Conservation (phyloP, 2,113 vertebrate genomes). For the Arvicanthis niloticus region DNA sequence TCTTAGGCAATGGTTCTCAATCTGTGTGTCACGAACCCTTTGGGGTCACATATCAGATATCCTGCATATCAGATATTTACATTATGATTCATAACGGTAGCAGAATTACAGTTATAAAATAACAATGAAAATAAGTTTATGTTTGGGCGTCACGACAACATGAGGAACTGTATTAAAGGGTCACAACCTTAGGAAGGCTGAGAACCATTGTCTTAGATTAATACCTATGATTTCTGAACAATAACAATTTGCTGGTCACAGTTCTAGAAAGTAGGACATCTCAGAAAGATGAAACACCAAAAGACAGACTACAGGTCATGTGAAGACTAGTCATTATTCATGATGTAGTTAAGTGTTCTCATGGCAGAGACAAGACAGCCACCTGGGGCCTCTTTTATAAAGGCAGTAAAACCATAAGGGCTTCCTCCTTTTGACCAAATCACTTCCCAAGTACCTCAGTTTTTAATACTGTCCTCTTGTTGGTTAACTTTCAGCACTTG, state of each 20-base stretch:
- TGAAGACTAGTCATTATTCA: neutral
- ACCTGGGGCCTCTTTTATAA: neutral
- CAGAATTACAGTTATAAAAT: neutral
- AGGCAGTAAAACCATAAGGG: neutral
- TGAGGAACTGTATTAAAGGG: neutral
- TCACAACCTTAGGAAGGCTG: neutral
- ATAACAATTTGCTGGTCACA: neutral
- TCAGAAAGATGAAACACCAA: neutral
- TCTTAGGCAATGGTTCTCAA: neutral
- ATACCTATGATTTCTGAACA: neutral
- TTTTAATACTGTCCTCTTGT: neutral
- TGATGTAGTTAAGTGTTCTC: neutral
- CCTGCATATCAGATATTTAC: neutral
- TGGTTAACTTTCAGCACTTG: neutral
- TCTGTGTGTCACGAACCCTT: neutral
- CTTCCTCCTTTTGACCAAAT: neutral
- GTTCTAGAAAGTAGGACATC: neutral
- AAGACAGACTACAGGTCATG: neutral
- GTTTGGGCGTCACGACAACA: neutral
- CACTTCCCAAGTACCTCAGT: neutral
- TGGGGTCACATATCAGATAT: neutral
- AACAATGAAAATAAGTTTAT: neutral
- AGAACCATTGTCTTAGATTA: neutral
- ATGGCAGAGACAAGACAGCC: neutral
- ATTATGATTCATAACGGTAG: neutral